Evolutionary conservation across 37 sponge, comb jelly and placozoan genomes (phyloP), one percentile per base, ranked within the genome.

Genomic region (Geodia barretti): DNA sequence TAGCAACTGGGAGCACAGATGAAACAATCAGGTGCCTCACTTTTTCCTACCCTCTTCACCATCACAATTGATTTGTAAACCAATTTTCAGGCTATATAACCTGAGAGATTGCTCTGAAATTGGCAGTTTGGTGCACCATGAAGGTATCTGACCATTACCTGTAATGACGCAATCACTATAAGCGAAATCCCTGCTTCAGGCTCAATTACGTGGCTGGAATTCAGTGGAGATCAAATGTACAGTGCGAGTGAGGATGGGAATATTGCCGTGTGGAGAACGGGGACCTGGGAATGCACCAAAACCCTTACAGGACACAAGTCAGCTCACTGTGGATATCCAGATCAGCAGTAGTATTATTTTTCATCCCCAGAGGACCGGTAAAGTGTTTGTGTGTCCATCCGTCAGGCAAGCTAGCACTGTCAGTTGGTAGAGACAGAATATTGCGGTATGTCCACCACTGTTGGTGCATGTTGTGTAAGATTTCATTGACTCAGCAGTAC

Each of bases 221-320:
- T 91, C 75, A 32, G 62, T 41, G 64, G 73, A 25, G 71, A 78
- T 68, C 86, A 79, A 40, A 54, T 89, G 60, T 21, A 83, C 74
- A 91, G 92, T 83, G 79, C 84, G n/a, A 86, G 92, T 74, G 92
- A 91, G 32, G 92, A 91, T 70, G 79, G 87, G 5, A 82, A 63
- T 25, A 79, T 91, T 1, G 80, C 83, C 32, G 41, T 91, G 31
- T 91, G 92, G 92, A 61, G 65, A 77, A 77, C 61, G 1, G 81
- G 61, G 8, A 41, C n/a, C 8, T 91, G 92, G 92, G 75, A 91
- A 1, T 79, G 76, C 64, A 65, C 74, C 5, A 73, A 78, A 17
- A 74, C 63, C 14, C 70, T 91, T 23, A 83, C 42, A 0, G 92
- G 92, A 66, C 92, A 91, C 84, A 91, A 83, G 92, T 91, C 59